Percentiles rank a stretch among this genome's conserved stretches.
Evolutionary conservation across 2,797 vertebrate species (phyloP).

Genomic region (Onychomys torridus): DNA sequence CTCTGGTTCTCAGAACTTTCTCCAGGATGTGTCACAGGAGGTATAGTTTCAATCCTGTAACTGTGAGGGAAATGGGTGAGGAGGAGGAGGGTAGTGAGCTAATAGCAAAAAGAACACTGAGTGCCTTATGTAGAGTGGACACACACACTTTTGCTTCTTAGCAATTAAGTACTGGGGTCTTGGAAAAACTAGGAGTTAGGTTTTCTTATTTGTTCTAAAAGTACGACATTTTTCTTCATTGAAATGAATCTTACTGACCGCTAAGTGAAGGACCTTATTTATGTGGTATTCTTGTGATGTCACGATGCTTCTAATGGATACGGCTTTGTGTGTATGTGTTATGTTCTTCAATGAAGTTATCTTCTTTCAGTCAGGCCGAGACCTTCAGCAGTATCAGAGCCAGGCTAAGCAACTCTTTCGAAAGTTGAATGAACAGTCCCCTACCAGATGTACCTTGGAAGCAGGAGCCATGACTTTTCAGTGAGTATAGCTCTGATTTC

Average conservation of each 20-base stretch:
- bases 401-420: slow-evolving; percentile 98
- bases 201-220: slow-evolving; percentile 46
- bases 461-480: slow-evolving; percentile 97
- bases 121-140: neutral
- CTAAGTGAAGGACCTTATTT: slow-evolving; percentile 45
- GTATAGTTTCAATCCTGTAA: neutral
- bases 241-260: slow-evolving; percentile 48
- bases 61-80: neutral
- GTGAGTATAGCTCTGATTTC: slow-evolving; percentile 89
- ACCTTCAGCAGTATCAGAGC: slow-evolving; percentile 98
- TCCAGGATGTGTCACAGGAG: neutral
- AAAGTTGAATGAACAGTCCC: slow-evolving; percentile 98
- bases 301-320: neutral
- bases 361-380: slow-evolving; percentile 93
- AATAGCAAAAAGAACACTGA: neutral
- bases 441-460: slow-evolving; percentile 97
- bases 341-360: slow-evolving; percentile 55
- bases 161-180: neutral
- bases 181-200: neutral
- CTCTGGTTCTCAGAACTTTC: neutral
- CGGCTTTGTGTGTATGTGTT: neutral
- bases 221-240: slow-evolving; percentile 20
- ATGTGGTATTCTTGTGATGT: neutral
- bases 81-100: neutral
- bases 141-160: neutral